Conservation (phyloP, 92 coral and sea anemone genomes). For the Porites cylindrica region DNA sequence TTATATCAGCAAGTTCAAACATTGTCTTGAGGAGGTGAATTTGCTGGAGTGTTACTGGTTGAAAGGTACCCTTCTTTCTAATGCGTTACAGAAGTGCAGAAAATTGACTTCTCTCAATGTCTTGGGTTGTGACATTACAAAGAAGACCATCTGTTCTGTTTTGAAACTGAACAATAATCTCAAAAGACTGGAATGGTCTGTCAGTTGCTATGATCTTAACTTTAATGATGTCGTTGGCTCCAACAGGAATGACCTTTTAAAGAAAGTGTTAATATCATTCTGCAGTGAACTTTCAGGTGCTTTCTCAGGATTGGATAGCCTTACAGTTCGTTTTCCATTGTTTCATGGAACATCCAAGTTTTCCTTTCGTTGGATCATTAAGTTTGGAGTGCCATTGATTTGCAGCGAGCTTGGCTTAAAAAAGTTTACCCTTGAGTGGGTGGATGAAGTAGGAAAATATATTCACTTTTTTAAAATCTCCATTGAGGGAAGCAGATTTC, state of each 20-base stretch:
- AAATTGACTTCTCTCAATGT: slow-evolving; percentile 58
- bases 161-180: slow-evolving; percentile 33
- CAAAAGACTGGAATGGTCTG: slow-evolving; percentile 21
- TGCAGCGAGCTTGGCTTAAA: slow-evolving; percentile 13
- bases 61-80: slow-evolving; percentile 37
- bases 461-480: background rate
- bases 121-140: slow-evolving; percentile 52
- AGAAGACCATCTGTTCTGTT: slow-evolving; percentile 32
- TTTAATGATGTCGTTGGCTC: too few relatives aligned
- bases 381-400: slow-evolving; percentile 28
- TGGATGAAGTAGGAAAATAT: background rate
- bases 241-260: background rate
- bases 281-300: slow-evolving; percentile 6
- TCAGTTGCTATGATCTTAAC: background rate
- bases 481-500: slow-evolving; percentile 23
- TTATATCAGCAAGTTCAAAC: slow-evolving; percentile 41
- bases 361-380: background rate
- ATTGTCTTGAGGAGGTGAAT: slow-evolving; percentile 41
- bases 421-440: slow-evolving; percentile 26
- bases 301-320: slow-evolving; percentile 26
- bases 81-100: slow-evolving; percentile 57
- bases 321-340: slow-evolving; percentile 23
- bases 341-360: background rate
- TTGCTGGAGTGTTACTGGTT: slow-evolving; percentile 78
- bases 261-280: background rate